phyloP scores from a whole-genome alignment of 2,888 invertebrate species.

The Caenorhabditis zanzibari region DNA sequence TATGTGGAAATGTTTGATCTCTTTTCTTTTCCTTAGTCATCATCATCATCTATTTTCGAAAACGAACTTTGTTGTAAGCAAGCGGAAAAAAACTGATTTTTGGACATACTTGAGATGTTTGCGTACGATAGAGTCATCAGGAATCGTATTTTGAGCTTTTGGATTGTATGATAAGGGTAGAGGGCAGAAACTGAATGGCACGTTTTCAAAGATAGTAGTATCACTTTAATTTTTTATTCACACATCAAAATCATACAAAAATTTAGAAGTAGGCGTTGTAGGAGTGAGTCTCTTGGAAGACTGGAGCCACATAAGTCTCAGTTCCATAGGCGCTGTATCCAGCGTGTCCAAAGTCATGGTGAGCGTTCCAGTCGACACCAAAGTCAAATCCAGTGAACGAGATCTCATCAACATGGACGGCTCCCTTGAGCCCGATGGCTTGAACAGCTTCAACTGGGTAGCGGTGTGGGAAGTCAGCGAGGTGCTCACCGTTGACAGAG shows the following conservation, averaged over 20 bases:
- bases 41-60: conserved; percentile 8
- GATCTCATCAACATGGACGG: conserved; percentile 71
- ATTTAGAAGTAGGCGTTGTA: conserved; percentile 67
- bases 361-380: conserved; percentile 58
- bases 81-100: conserved; percentile 22
- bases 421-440: conserved; percentile 74
- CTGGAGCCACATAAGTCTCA: conserved; percentile 70
- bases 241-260: background rate
- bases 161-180: conserved; percentile 37
- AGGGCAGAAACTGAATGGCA: conserved; percentile 10
- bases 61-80: conserved; percentile 27
- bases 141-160: conserved; percentile 48
- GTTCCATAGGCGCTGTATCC: conserved; percentile 76
- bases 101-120: conserved; percentile 37
- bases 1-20: conserved; percentile 37
- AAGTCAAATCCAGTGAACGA: conserved; percentile 74
- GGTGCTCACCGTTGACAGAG: conserved; percentile 72
- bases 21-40: conserved; percentile 27
- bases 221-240: background rate
- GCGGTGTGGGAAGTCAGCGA: conserved; percentile 74
- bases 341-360: conserved; percentile 73
- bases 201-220: no score
- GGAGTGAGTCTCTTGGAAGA: conserved; percentile 63
- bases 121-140: conserved; percentile 21
- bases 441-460: conserved; percentile 72